A percentile compares a stretch with the other conserved stretches of the same genome.
phyloP scores from a whole-genome alignment of 2,888 invertebrate genomes.

The Cantharis flavilabris region DNA sequence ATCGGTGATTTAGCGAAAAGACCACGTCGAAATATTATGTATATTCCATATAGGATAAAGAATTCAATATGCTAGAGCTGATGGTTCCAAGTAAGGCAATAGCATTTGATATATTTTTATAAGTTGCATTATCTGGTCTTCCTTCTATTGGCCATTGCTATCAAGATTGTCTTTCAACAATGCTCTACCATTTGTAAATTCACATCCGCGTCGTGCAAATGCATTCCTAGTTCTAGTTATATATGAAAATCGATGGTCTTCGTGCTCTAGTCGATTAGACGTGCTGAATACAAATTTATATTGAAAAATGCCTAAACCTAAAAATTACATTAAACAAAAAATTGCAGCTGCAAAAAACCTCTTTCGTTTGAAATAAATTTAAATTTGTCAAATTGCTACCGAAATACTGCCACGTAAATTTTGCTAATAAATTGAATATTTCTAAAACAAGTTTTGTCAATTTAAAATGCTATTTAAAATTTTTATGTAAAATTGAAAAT shows the following conservation, averaged over 20 bases:
- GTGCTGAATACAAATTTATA: conserved; percentile 4
- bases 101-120: conserved; percentile 15
- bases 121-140: conserved; percentile 6
- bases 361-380: background rate
- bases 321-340: background rate
- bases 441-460: background rate
- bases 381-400: background rate
- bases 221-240: conserved; percentile 1
- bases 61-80: conserved; percentile 15
- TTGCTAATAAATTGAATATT: background rate
- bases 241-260: conserved; percentile 1
- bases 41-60: background rate
- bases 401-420: background rate
- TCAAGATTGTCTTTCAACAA: conserved; percentile 20
- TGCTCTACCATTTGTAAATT: conserved; percentile 18
- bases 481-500: background rate
- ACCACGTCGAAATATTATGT: background rate
- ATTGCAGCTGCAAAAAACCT: background rate
- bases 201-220: conserved; percentile 8
- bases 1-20: background rate
- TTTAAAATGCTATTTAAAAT: background rate
- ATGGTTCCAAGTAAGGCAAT: conserved; percentile 15
- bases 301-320: background rate
- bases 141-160: conserved; percentile 8
- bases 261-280: background rate